Conservation (phyloP, 2,113 vertebrate species). For the Prolemur simus region DNA sequence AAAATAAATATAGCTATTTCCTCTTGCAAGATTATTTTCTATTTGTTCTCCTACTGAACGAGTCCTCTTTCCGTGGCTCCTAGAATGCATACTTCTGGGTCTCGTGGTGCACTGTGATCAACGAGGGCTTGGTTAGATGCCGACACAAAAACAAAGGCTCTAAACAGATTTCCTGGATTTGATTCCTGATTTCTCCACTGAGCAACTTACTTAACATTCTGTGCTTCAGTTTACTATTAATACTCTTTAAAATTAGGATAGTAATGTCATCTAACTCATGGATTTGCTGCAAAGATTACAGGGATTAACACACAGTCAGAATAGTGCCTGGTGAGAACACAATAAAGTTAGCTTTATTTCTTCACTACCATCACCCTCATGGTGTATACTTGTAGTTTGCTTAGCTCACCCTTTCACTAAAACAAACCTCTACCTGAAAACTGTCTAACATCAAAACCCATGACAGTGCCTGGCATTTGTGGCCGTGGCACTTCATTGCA, state of each 20-base stretch:
- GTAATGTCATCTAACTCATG: neutral
- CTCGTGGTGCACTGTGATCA: neutral
- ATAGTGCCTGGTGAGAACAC: too few relatives aligned
- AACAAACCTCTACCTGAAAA: neutral
- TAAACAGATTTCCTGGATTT: neutral
- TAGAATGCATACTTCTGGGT: neutral
- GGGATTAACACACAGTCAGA: neutral
- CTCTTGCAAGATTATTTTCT: constrained; percentile 34
- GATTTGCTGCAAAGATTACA: neutral
- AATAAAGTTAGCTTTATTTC: neutral
- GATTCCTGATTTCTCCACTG: neutral
- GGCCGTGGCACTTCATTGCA: neutral
- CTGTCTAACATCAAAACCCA: neutral
- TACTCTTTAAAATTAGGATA: neutral
- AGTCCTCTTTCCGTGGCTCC: neutral
- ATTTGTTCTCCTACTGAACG: neutral
- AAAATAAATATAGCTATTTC: constrained; percentile 44
- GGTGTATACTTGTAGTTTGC: neutral
- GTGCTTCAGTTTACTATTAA: neutral
- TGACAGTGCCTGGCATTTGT: neutral
- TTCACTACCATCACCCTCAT: neutral
- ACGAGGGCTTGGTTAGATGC: neutral
- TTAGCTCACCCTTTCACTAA: neutral
- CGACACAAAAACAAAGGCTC: neutral
- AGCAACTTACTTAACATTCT: neutral